These are phyloP conservation scores for Xylota sylvarum DNA, from an alignment of 2,888 invertebrate genomes.

Conservation along the genomic window DNA sequence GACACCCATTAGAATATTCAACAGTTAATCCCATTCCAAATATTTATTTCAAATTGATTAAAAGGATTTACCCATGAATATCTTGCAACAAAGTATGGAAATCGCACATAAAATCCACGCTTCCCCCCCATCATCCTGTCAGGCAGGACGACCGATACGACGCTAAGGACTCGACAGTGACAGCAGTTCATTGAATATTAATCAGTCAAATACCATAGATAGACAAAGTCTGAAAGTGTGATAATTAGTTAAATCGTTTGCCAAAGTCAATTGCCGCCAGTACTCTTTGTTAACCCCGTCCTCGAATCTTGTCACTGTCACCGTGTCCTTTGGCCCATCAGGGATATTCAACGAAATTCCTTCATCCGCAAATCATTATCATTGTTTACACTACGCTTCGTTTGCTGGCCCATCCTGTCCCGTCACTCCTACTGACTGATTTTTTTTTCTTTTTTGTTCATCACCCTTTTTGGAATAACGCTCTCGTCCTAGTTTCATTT, in stretches of 20 bases:
- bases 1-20: constrained; percentile 25
- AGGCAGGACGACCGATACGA: too few relatives aligned
- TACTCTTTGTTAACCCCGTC: constrained; percentile 2
- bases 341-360: constrained; percentile 41
- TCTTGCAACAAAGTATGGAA: constrained; percentile 15
- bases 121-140: background rate
- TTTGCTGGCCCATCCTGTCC: constrained; percentile 25
- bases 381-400: constrained; percentile 56
- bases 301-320: background rate
- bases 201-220: constrained; percentile 42
- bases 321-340: background rate
- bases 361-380: constrained; percentile 66
- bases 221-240: constrained; percentile 43
- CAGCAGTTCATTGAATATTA: constrained; percentile 60
- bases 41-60: constrained; percentile 51
- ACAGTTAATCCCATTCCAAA: constrained; percentile 41
- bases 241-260: constrained; percentile 62
- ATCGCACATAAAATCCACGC: background rate
- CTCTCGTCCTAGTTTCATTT: constrained; percentile 56
- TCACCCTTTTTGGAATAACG: constrained; percentile 32
- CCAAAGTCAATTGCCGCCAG: constrained; percentile 47
- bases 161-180: background rate
- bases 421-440: background rate
- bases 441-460: constrained; percentile 8
- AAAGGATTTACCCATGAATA: constrained; percentile 26